Evolutionary conservation across 2,113 vertebrate species (phyloP), one percentile per base, ranked within the genome.

Genomic region (Phylloscopus trochilus): DNA sequence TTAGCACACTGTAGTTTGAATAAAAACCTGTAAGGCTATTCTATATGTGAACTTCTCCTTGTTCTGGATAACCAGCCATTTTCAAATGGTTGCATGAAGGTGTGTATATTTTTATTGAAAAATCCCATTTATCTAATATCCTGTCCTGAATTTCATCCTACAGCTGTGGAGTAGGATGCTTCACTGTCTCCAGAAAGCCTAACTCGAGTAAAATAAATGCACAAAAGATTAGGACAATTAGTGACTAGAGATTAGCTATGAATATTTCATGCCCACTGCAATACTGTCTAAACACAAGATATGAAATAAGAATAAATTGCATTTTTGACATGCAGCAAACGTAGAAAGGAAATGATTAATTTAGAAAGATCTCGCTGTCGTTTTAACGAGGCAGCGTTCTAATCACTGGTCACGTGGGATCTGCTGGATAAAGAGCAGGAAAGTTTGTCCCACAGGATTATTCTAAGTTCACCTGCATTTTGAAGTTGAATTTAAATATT

Each of bases 181-280:
- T 93, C 56, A 5, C 75, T 90, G 55, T 58, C 91, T 83, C 59
- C 62, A 59, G 56, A 79, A 78, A 47, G 28, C 27, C 37, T 55
- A 74, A 72, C n/a, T 44, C 33, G 15, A 92, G 69, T 80, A 27
- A 92, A 92, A 90, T 87, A 94, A 91, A 95, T 93, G 84, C 55
- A 26, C 27, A 69, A 63, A 87, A 90, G 95, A 64, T 92, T 63
- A 69, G 17, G 19, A 76, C 80, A 73, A 78, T 87, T 70, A 52
- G 90, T 83, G 77, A 62, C 79, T 84, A 12, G 47, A 82, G 81
- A 92, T 94, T 93, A 91, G 89, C 89, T 81, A 90, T 97, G 89
- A 95, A 87, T 97, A 95, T 97, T 97, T 97, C 88, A 95, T 94
- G 74, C 24, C 43, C 87, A 41, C 56, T 92, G 90, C 78, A 94